Base-by-base conservation (phyloP, 2,888 invertebrate genomes). In the Cryptops parisi region DNA sequence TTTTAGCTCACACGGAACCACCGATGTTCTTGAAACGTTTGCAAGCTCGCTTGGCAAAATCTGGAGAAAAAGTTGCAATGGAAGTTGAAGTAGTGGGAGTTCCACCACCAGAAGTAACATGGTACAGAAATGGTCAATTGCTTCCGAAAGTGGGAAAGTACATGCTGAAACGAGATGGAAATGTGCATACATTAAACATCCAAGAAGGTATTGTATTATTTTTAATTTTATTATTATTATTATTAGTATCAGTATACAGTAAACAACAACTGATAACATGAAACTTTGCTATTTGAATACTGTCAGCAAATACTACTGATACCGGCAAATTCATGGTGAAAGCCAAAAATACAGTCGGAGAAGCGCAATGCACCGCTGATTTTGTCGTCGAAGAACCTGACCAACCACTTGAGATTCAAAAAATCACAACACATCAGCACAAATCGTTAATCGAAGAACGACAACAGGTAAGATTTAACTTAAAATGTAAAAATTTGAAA, bases 1-100 rank as follows among this genome's bases (percentile, higher is more conserved):
- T 61, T 58, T 33, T 67, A 85, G 85, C 84, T 70, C 81, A 80
- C 25, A 78, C 82, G 59, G 82, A 84, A 63, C 84, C 85, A 33
- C 86, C 87, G 39, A 80, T 78, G 62, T 85, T 91, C 62, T 81
- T 83, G 2, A 78, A 81, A 65, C 84, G 89, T 54, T 72, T 91
- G 53, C 78, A 80, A 68, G 84, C 88, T 12, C 72, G 81, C 58
- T 76, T 82, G 48, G 78, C 83, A 52, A 77, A 78, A 62, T 78
- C 79, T 64, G 79, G 80, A 54, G 77, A 80, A 58, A 77, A 80
- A 33, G 74, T 87, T 56, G 73, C 78, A 50, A 72, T 87, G 55
- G 76, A 76, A 60, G 83, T 83, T 24, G 76, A 77, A 60, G 87
- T 82, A 67, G 79, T 80, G 64, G 84, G 85, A 43, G 78, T 79